Evolutionary conservation across 2,888 invertebrate genomes (phyloP), one percentile per base, ranked within the genome.

Genomic region (Dromius quadrimaculatus): DNA sequence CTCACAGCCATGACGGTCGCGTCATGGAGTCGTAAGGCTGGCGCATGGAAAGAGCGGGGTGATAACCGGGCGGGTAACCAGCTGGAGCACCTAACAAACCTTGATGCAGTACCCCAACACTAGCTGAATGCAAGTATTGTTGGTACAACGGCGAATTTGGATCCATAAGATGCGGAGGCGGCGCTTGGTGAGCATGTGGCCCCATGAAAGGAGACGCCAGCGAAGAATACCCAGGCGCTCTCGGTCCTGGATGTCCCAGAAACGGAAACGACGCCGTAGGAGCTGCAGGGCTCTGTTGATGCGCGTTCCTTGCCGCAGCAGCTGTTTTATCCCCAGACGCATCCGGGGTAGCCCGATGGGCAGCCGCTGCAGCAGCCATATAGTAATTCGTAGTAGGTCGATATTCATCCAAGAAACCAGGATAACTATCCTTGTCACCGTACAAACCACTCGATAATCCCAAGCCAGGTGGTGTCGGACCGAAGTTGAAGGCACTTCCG

Each of bases 401-500:
- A 76, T 87, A 87, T 75, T 91, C 90, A 75, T 91, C 91, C 62
- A 91, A 83, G 79, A 90, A 91, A 38, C 88, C 88, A 72, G 88
- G 83, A 50, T 90, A 90, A 5, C 84, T 85, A 75, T 89, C 89
- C 50, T 89, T 80, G 47, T 90, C 90, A 4, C 84, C 85, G 75
- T 89, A 89, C 47, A 89, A 80, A 11, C 87, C 86, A 9, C 87
- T 79, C 70, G 84, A 80, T 65, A 88, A 80, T 43, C 85, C 83
- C 77, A 90, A 83, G 2, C 84, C 83, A 71, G 87, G 85, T 2
- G 90, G 85, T 0, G 91, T 85, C 2, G 92, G 86, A 13, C 92
- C 92, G 78, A 93, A 94, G 79, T 93, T 94, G 77, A 94, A 94
- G 61, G 94, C 93, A 82, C 92, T 93, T 20, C 92, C 90, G 4